Evolutionary conservation across 2,113 vertebrate genomes (phyloP).

Genomic region (Aldabrachelys gigantea): DNA sequence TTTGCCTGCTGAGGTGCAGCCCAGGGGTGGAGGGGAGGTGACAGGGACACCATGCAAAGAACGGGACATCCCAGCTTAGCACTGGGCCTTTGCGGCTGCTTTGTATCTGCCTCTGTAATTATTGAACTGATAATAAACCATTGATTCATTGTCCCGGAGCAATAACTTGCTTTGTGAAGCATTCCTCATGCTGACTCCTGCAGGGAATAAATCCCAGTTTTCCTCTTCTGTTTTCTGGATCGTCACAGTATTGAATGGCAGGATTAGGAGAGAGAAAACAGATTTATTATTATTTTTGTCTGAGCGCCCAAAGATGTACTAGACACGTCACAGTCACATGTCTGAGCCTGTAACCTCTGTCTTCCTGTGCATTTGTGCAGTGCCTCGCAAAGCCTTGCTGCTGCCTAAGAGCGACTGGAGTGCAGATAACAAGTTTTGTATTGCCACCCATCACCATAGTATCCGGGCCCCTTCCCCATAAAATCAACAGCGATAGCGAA

Average conservation of each 20-base stretch:
- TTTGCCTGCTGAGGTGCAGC: not conserved
- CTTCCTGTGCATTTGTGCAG: accelerated
- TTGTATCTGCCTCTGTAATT: not conserved
- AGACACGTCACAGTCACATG: accelerated
- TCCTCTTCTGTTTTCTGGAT: accelerated
- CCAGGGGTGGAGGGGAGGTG: accelerated
- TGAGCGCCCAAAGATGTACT: not conserved
- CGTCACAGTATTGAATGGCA: not conserved
- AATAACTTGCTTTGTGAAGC: accelerated
- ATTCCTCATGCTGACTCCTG: not conserved
- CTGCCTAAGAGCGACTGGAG: not conserved
- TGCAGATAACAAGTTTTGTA: not conserved
- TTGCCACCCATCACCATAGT: not conserved
- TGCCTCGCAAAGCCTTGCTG: accelerated
- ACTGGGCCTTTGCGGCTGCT: not conserved
- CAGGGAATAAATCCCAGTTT: accelerated
- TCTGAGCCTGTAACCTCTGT: accelerated
- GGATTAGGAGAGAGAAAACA: not conserved
- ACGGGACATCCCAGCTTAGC: accelerated
- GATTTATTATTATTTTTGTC: not conserved
- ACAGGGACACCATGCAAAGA: accelerated
- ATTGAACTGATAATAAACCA: slow-evolving; percentile 41
- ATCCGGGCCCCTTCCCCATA: not conserved
- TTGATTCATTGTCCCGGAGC: slow-evolving; percentile 58
- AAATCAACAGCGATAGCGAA: not conserved